These are phyloP conservation scores for Loxodonta africana DNA, from an alignment of 2,113 vertebrate species.

Conservation along the genomic window DNA sequence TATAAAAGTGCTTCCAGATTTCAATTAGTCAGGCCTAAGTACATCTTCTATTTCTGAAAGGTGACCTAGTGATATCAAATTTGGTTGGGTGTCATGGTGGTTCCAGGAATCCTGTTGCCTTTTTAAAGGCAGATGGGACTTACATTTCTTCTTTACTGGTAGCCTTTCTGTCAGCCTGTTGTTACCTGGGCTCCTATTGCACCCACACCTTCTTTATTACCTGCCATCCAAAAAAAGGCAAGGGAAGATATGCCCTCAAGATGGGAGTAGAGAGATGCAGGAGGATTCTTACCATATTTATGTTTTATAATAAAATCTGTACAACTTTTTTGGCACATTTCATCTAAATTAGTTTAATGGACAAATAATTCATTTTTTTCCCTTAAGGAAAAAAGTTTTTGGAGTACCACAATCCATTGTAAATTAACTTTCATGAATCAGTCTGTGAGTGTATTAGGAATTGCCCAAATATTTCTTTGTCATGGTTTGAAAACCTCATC, in stretches of 20 bases:
- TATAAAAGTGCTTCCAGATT: background rate
- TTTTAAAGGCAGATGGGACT: background rate
- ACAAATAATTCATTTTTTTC: background rate
- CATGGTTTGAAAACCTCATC: background rate
- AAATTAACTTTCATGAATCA: constrained; percentile 38
- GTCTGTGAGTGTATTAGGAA: background rate
- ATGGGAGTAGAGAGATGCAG: background rate
- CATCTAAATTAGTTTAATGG: background rate
- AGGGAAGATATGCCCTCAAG: background rate
- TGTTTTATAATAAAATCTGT: background rate
- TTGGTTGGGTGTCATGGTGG: background rate
- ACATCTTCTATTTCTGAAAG: background rate
- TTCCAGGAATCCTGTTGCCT: background rate
- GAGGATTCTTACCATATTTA: background rate
- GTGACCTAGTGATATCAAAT: too few relatives aligned
- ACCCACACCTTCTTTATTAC: background rate
- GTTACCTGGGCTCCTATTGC: background rate
- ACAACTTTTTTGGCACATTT: background rate
- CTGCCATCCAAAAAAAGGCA: background rate
- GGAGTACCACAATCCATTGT: background rate
- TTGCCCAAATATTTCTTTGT: background rate
- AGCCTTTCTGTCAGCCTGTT: background rate
- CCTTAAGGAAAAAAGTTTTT: background rate
- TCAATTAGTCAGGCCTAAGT: background rate
- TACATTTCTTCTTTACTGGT: background rate